phyloP scores from a whole-genome alignment of 2,113 vertebrate genomes.

The Myotis brandtii region DNA sequence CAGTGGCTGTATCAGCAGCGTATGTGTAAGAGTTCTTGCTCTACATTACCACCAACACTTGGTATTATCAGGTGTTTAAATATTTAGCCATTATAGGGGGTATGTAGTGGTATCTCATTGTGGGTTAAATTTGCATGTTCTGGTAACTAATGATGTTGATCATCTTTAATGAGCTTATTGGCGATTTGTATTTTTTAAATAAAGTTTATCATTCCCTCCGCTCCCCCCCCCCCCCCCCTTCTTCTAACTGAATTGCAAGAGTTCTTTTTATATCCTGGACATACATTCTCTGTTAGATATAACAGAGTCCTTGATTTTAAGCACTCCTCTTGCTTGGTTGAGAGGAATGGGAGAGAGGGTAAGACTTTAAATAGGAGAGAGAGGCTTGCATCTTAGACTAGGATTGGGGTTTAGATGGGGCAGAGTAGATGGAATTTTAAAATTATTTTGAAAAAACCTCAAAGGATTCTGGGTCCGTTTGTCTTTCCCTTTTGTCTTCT shows the following conservation, averaged over 20 bases:
- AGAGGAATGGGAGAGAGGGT: not conserved
- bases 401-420: not conserved
- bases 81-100: not conserved
- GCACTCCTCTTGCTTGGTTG: not conserved
- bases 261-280: not conserved
- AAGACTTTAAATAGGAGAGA: not conserved
- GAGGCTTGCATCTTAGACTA: not conserved
- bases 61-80: not conserved
- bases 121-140: not conserved
- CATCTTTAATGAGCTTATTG: not conserved
- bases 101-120: not conserved
- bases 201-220: not conserved
- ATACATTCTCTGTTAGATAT: not conserved
- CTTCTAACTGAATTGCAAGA: not conserved
- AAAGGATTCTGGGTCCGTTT: conserved; percentile 51
- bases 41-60: not conserved
- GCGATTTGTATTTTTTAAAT: not conserved
- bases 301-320: not conserved
- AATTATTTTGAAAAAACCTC: conserved; percentile 44
- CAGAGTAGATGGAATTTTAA: not conserved
- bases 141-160: not conserved
- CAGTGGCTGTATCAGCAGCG: not conserved
- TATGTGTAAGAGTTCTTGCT: not conserved
- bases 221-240: not conserved
- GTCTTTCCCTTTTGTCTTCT: conserved; percentile 65